Percentiles rank a stretch among this genome's conserved stretches.
phyloP scores from a whole-genome alignment of 2,797 vertebrate genomes.

The Sebastes goodei region DNA sequence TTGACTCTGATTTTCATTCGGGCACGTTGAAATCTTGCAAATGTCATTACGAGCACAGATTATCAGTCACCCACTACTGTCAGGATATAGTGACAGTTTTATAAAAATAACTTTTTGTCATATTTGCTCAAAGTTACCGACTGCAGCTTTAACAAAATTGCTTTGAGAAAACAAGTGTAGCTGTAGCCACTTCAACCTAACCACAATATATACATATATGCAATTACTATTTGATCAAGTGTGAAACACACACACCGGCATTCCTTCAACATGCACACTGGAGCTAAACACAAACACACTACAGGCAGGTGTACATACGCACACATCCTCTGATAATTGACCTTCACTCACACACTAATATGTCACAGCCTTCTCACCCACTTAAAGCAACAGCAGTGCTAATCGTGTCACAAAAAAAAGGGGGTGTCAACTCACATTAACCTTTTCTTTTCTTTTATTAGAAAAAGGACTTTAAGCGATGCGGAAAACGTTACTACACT shows the following conservation, averaged over 20 bases:
- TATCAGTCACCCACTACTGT: no score
- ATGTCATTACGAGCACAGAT: no score
- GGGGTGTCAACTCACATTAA: background rate
- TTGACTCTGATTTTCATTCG: no score
- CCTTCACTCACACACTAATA: constrained; percentile 32
- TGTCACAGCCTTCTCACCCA: constrained; percentile 20
- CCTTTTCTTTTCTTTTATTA: background rate
- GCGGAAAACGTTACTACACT: constrained; percentile 38
- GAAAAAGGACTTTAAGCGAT: constrained; percentile 40
- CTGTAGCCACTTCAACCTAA: background rate
- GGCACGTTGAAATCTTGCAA: no score
- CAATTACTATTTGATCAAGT: constrained; percentile 48
- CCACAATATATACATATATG: background rate
- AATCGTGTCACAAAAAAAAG: background rate
- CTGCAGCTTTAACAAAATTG: no score
- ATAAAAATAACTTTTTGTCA: no score
- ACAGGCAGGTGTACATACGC: constrained; percentile 19
- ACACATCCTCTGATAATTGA: constrained; percentile 12
- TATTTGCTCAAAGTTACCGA: no score
- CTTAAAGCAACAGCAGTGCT: constrained; percentile 21
- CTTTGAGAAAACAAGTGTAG: background rate
- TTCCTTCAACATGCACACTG: constrained; percentile 30
- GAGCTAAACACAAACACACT: constrained; percentile 30
- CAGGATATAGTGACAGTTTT: no score
- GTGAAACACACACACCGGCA: constrained; percentile 16